Conservation (phyloP, 2,888 invertebrate species). For the Brenthis hecate region DNA sequence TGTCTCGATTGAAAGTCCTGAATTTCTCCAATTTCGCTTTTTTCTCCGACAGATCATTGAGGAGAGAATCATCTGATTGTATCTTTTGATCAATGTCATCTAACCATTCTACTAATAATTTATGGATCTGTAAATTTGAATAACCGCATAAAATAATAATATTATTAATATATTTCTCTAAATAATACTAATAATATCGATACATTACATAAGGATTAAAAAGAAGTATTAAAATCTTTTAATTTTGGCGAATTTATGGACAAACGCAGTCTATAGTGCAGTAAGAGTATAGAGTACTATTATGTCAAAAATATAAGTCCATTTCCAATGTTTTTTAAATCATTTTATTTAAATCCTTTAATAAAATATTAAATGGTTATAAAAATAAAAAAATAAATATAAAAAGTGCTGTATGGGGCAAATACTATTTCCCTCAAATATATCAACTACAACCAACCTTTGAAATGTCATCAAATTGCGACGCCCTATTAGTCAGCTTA, state of each 20-base stretch:
- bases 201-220: too few relatives aligned
- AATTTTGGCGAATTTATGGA: too few relatives aligned
- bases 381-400: not conserved
- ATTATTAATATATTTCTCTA: too few relatives aligned
- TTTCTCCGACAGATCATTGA: constrained; percentile 95
- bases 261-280: too few relatives aligned
- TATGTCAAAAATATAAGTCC: too few relatives aligned
- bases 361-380: not conserved
- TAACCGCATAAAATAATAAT: not conserved
- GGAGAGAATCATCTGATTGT: constrained; percentile 86
- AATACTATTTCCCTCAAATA: too few relatives aligned
- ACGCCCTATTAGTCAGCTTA: constrained; percentile 87
- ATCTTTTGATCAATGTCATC: constrained; percentile 93
- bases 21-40: constrained; percentile 94
- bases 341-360: too few relatives aligned
- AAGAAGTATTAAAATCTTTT: too few relatives aligned
- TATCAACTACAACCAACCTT: constrained; percentile 75
- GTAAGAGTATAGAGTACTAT: too few relatives aligned
- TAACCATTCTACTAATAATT: constrained; percentile 92
- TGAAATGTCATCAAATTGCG: constrained; percentile 93
- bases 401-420: too few relatives aligned
- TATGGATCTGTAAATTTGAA: constrained; percentile 78
- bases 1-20: constrained; percentile 90
- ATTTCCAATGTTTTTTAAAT: too few relatives aligned
- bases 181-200: too few relatives aligned